Conservation (phyloP, 2,113 vertebrate species). For the Chionis minor region DNA sequence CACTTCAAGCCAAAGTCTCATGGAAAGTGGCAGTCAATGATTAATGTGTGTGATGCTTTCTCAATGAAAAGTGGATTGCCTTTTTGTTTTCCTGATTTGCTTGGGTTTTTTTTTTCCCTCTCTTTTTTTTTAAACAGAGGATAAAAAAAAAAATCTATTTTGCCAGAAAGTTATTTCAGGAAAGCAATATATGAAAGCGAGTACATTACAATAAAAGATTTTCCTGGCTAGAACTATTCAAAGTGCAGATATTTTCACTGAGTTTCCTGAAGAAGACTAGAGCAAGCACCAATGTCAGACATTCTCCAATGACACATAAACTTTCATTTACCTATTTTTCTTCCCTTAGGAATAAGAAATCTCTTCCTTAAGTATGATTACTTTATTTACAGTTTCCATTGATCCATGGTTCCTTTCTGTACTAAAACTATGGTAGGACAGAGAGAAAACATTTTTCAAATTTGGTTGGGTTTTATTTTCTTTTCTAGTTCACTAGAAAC, state of each 20-base stretch:
- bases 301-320: neutral
- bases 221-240: neutral
- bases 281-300: neutral
- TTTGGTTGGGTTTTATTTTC: neutral
- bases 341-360: neutral
- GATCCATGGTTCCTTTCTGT: neutral
- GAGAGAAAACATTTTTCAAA: neutral
- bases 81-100: neutral
- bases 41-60: neutral
- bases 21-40: neutral
- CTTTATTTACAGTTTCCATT: neutral
- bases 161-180: neutral
- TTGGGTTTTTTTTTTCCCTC: no score
- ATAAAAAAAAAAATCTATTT: neutral
- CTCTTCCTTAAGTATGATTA: neutral
- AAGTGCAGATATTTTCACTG: neutral
- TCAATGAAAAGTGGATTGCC: neutral
- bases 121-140: neutral
- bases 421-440: neutral
- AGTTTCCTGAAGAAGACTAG: neutral
- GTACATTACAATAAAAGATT: neutral
- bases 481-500: neutral
- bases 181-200: neutral
- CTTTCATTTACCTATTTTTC: neutral
- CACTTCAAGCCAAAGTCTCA: rapidly evolving